Conservation (phyloP, 2,113 vertebrate species). For the Serinus canaria region DNA sequence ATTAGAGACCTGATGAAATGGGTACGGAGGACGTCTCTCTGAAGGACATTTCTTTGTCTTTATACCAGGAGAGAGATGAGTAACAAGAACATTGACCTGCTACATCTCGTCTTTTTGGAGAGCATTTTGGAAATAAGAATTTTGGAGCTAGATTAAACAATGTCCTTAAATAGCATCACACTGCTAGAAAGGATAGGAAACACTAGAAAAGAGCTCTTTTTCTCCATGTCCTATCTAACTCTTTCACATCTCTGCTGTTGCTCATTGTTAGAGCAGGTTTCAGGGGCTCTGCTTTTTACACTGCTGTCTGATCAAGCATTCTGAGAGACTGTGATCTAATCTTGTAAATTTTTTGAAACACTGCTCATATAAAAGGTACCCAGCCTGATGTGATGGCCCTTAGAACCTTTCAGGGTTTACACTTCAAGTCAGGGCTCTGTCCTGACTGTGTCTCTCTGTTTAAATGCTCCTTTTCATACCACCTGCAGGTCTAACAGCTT, state of each 20-base stretch:
- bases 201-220: not conserved
- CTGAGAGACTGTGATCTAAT: not conserved
- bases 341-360: not conserved
- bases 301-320: not conserved
- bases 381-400: not conserved
- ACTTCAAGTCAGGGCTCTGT: not conserved
- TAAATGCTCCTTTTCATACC: not conserved
- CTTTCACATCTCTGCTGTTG: not conserved
- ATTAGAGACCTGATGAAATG: not conserved
- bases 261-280: not conserved
- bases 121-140: not conserved
- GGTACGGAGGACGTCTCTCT: not conserved
- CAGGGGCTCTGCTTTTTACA: not conserved
- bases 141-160: not conserved
- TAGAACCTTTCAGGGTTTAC: not conserved
- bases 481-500: not conserved
- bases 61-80: not conserved
- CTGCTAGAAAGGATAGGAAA: not conserved
- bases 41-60: not conserved
- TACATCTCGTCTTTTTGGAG: not conserved
- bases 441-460: not conserved
- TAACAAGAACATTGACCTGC: not conserved
- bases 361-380: not conserved
- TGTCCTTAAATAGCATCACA: not conserved
- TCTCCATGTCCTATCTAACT: not conserved